These are phyloP conservation scores for Sylvia atricapilla DNA, from an alignment of 2,113 vertebrate species.

Conservation along the genomic window DNA sequence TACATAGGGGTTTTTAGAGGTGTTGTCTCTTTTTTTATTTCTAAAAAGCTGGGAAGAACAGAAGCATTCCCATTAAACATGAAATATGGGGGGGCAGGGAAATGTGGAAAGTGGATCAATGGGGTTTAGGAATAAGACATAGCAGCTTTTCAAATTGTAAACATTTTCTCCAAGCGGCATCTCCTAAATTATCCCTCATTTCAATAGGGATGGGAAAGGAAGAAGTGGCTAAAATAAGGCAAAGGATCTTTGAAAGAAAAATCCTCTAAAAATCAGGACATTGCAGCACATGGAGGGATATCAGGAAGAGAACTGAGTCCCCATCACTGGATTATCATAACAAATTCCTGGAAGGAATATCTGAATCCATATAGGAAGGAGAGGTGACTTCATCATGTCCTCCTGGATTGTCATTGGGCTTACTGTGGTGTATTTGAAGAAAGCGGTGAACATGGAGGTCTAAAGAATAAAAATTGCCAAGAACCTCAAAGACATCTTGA, in stretches of 20 bases:
- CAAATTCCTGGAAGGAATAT: neutral
- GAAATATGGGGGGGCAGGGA: rapidly evolving
- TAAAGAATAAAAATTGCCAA: neutral
- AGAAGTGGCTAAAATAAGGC: neutral
- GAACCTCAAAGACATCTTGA: neutral
- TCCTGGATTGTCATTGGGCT: neutral
- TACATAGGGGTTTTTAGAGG: neutral
- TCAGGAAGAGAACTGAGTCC: neutral
- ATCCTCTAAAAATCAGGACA: neutral
- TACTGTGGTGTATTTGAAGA: neutral
- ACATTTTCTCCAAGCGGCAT: neutral
- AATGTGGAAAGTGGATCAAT: neutral
- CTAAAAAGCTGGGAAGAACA: neutral
- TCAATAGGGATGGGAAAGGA: neutral
- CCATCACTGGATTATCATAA: too few species aligned
- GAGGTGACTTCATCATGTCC: rapidly evolving
- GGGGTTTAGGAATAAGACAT: neutral
- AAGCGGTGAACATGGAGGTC: neutral
- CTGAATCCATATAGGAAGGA: neutral
- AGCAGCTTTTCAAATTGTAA: neutral
- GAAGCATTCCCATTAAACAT: neutral
- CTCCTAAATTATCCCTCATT: neutral
- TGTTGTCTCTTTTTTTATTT: neutral
- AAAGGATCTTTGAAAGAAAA: neutral
- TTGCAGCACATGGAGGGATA: neutral